Evolutionary conservation across 2,113 vertebrate species (phyloP).

Genomic region (Rhinopomastus cyanomelas): DNA sequence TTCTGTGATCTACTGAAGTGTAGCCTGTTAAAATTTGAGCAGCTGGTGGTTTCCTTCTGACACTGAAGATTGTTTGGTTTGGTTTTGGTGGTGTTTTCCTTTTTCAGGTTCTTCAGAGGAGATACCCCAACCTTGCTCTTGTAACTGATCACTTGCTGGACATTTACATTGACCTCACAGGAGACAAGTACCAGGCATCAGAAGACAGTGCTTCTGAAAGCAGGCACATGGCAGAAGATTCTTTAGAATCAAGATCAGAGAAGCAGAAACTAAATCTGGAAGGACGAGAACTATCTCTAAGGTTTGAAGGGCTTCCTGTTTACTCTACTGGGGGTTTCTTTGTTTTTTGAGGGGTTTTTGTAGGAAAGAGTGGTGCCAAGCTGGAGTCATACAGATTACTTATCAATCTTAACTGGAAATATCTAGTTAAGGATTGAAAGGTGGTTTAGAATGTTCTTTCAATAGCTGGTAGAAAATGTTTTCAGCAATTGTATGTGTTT

Average conservation of each 20-base stretch:
- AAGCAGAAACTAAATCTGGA: slow-evolving; percentile 78
- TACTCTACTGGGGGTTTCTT: too few species aligned
- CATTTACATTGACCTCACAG: slow-evolving; percentile 89
- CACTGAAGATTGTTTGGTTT: neutral
- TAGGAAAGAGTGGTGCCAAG: rapidly evolving
- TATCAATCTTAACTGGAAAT: neutral
- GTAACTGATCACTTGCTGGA: slow-evolving; percentile 86
- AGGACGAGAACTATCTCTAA: slow-evolving; percentile 88
- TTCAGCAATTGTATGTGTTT: neutral
- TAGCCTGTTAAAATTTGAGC: neutral
- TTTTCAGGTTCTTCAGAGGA: slow-evolving; percentile 82
- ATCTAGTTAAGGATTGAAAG: neutral
- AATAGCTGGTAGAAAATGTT: neutral
- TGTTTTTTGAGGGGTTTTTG: too few species aligned
- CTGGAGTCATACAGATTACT: neutral
- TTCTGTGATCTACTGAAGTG: neutral
- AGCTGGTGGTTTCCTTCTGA: neutral
- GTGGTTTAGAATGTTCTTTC: neutral
- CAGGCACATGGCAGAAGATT: neutral
- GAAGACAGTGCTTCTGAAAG: neutral
- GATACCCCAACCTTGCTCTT: slow-evolving; percentile 77
- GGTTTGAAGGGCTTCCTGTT: slow-evolving; percentile 49
- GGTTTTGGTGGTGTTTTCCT: neutral
- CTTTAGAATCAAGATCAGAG: slow-evolving; percentile 60
- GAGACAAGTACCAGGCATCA: slow-evolving; percentile 77